These are phyloP conservation scores for Spodoptera litura DNA, from an alignment of 1,140 invertebrate genomes.

Conservation along the genomic window DNA sequence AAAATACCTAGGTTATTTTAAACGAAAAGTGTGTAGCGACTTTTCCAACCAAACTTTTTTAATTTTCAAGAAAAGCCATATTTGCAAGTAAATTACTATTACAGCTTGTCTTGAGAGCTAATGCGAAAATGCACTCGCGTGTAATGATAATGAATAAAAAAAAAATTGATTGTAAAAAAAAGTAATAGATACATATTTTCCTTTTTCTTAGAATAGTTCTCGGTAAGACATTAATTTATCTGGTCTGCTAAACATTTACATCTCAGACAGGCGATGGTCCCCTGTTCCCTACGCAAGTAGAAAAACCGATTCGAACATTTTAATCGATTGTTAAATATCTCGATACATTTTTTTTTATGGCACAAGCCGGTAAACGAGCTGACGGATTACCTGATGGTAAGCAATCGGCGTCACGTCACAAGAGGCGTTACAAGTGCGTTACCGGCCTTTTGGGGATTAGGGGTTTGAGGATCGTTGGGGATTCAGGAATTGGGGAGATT, in stretches of 20 bases:
- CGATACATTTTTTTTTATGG: background rate
- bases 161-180: slow-evolving; percentile 41
- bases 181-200: slow-evolving; percentile 34
- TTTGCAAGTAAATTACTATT: slow-evolving; percentile 49
- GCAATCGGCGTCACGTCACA: too few species aligned
- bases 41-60: slow-evolving; percentile 1
- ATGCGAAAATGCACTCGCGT: slow-evolving; percentile 48
- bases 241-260: slow-evolving; percentile 47
- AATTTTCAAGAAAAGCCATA: slow-evolving; percentile 42
- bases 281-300: background rate
- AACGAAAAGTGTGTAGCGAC: too few species aligned
- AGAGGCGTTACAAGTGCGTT: too few species aligned
- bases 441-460: too few species aligned
- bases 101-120: slow-evolving; percentile 37
- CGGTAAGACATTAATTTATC: slow-evolving; percentile 52
- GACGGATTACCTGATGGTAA: too few species aligned
- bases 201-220: slow-evolving; percentile 43
- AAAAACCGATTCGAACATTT: slow-evolving; percentile 21
- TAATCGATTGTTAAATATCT: slow-evolving; percentile 20
- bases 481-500: too few species aligned
- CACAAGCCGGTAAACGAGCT: too few species aligned
- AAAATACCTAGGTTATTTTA: too few species aligned
- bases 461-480: too few species aligned
- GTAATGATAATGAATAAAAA: too few species aligned
- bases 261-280: slow-evolving; percentile 12